These are phyloP conservation scores for Leptoteleia sp. DNA, from an alignment of 1,140 invertebrate species.

Conservation along the genomic window DNA sequence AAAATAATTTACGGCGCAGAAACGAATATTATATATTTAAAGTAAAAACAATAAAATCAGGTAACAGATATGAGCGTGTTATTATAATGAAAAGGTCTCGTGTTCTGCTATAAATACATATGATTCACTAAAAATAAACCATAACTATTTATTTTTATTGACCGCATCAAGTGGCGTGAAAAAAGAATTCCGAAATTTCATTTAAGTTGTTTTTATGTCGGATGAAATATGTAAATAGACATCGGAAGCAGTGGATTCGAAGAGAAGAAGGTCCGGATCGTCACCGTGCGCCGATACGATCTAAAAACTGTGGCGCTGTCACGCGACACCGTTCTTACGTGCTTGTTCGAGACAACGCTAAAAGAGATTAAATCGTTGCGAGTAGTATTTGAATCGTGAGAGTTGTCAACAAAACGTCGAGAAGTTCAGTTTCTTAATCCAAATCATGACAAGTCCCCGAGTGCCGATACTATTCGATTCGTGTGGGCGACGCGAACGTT, in stretches of 20 bases:
- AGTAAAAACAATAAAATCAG: background rate
- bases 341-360: constrained; percentile 56
- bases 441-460: constrained; percentile 64
- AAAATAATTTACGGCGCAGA: too few relatives aligned
- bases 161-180: background rate
- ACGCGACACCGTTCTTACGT: constrained; percentile 66
- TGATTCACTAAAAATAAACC: constrained; percentile 18
- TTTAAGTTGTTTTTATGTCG: constrained; percentile 41
- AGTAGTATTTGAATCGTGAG: constrained; percentile 62
- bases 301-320: constrained; percentile 63
- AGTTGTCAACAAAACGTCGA: constrained; percentile 69
- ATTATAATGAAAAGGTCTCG: constrained; percentile 8
- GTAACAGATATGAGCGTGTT: background rate
- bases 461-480: constrained; percentile 52
- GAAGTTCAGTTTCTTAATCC: constrained; percentile 73
- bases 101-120: constrained; percentile 15
- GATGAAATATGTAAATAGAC: constrained; percentile 60
- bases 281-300: constrained; percentile 53
- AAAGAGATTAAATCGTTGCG: constrained; percentile 66
- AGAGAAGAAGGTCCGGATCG: constrained; percentile 49
- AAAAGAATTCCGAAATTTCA: constrained; percentile 19
- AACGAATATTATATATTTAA: too few relatives aligned
- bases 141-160: constrained; percentile 26
- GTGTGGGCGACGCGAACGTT: constrained; percentile 53
- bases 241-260: constrained; percentile 44